A percentile compares a stretch with the other conserved stretches of the same genome.
Conservation (phyloP, 2,797 vertebrate genomes). For the Gadopsis marmoratus region DNA sequence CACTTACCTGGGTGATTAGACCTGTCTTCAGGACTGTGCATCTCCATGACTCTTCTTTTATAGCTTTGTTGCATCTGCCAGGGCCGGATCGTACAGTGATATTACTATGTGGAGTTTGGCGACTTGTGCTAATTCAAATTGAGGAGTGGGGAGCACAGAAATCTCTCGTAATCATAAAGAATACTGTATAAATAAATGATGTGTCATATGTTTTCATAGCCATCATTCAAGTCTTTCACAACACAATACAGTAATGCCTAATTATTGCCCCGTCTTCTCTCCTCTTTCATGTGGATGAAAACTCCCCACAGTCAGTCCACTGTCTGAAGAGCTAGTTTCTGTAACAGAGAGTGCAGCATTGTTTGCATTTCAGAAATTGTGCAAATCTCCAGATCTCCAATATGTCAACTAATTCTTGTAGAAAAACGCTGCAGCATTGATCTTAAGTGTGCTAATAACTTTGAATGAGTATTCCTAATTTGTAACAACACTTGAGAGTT, state of each 20-base stretch:
- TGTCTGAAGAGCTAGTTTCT: conserved; percentile 24
- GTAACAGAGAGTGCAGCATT: not conserved
- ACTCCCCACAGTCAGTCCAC: not conserved
- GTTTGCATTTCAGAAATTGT: conserved; percentile 26
- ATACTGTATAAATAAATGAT: not conserved
- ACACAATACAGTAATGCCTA: conserved; percentile 1
- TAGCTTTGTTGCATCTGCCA: not conserved
- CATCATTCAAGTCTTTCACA: not conserved
- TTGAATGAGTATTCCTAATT: conserved; percentile 36
- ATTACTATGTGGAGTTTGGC: not conserved
- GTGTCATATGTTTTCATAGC: not conserved
- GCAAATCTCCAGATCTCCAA: conserved; percentile 33
- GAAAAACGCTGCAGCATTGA: conserved; percentile 37
- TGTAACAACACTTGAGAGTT: conserved; percentile 35
- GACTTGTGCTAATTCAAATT: not conserved
- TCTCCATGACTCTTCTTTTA: not conserved
- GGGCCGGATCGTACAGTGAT: not conserved
- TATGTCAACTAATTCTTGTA: conserved; percentile 35
- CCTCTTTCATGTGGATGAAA: conserved; percentile 3
- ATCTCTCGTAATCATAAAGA: not conserved
- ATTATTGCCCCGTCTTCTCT: not conserved
- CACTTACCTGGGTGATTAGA: not conserved
- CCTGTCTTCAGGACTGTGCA: not conserved
- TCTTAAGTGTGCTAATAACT: conserved; percentile 38
- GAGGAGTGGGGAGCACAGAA: not conserved